A percentile compares a stretch with the other conserved stretches of the same genome.
Evolutionary conservation across 2,888 invertebrate genomes (phyloP).

Genomic region (Drosophila pegasa): DNA sequence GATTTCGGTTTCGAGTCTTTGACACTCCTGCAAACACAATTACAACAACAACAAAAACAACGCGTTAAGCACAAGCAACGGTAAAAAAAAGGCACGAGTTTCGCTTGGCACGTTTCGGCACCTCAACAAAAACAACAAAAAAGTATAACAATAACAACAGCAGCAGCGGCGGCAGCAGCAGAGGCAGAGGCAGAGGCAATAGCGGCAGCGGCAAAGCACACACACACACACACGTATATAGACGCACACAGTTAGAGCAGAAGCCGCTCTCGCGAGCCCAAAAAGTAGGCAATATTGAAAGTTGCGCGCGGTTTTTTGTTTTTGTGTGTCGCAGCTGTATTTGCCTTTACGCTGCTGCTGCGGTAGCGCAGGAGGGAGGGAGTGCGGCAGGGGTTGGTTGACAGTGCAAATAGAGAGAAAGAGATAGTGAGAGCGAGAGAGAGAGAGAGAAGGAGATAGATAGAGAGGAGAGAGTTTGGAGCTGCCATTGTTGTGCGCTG

Average conservation of each 20-base stretch:
- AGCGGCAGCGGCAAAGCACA: neutral
- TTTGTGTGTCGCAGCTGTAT: constrained; percentile 24
- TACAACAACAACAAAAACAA: constrained; percentile 26
- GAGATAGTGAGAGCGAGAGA: neutral
- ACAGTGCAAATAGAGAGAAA: neutral
- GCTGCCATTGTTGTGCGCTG: neutral
- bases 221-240: constrained; percentile 8
- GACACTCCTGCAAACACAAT: constrained; percentile 9
- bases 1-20: neutral
- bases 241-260: neutral
- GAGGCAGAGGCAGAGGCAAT: neutral
- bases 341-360: constrained; percentile 36
- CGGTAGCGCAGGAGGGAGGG: neutral
- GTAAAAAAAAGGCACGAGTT: constrained; percentile 25
- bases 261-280: constrained; percentile 1
- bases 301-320: constrained; percentile 38
- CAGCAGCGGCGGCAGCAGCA: neutral
- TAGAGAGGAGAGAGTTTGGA: neutral
- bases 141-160: constrained; percentile 12
- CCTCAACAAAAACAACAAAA: constrained; percentile 48
- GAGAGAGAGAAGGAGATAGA: neutral
- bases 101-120: constrained; percentile 21
- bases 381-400: neutral
- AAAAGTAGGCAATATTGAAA: constrained; percentile 35
- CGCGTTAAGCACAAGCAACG: constrained; percentile 32